phyloP scores from a whole-genome alignment of 2,888 invertebrate species.

The Eulithis prunata region DNA sequence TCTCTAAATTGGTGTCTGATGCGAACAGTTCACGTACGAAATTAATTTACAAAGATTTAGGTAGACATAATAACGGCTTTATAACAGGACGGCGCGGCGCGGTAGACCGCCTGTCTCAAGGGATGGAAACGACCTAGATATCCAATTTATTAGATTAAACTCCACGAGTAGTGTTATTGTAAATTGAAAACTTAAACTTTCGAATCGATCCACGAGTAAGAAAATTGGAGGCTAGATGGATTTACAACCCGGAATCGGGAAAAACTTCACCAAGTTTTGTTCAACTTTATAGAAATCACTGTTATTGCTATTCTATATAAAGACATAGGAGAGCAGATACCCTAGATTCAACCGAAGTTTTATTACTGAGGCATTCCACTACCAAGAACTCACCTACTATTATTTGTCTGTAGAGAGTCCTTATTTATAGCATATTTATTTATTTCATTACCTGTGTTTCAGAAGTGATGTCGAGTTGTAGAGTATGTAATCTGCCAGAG shows the following conservation, averaged over 20 bases:
- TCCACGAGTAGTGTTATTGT: slow-evolving; percentile 22
- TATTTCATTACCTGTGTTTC: slow-evolving; percentile 85
- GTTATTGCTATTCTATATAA: slow-evolving; percentile 16
- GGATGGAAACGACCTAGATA: slow-evolving; percentile 31
- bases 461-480: slow-evolving; percentile 92
- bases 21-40: slow-evolving; percentile 49
- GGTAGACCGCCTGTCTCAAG: slow-evolving; percentile 16
- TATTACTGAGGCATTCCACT: slow-evolving; percentile 1
- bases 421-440: slow-evolving; percentile 6
- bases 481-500: slow-evolving; percentile 88
- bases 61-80: slow-evolving; percentile 25
- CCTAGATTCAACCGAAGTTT: slow-evolving; percentile 13
- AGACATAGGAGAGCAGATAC: slow-evolving; percentile 11
- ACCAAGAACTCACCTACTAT: not conserved
- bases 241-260: not conserved
- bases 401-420: slow-evolving; percentile 8
- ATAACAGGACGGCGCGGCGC: slow-evolving; percentile 12
- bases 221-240: slow-evolving; percentile 6
- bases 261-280: slow-evolving; percentile 14
- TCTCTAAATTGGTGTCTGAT: slow-evolving; percentile 23
- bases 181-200: slow-evolving; percentile 22
- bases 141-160: slow-evolving; percentile 27
- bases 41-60: slow-evolving; percentile 51
- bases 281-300: slow-evolving; percentile 14
- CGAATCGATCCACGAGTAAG: slow-evolving; percentile 8